Conservation (phyloP, 2,888 invertebrate species). For the Stratiomys singularior region DNA sequence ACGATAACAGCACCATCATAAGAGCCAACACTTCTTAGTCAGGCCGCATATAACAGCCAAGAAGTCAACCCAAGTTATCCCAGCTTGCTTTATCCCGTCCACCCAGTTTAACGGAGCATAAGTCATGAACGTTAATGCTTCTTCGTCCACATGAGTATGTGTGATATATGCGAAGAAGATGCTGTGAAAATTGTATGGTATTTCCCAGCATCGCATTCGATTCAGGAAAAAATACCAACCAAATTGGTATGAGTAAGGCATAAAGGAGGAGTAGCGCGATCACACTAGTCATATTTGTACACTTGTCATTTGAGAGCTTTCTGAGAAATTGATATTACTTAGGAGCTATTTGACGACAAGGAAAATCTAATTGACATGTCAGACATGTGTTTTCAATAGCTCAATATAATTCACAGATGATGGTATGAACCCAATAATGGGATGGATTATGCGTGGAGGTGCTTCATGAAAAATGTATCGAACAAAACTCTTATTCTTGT, state of each 20-base stretch:
- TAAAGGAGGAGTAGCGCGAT: background rate
- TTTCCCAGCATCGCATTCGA: slow-evolving; percentile 25
- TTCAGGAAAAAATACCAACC: slow-evolving; percentile 28
- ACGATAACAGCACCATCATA: background rate
- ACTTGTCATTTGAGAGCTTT: background rate
- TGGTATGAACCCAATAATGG: too few relatives aligned
- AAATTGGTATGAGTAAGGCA: background rate
- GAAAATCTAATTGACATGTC: background rate
- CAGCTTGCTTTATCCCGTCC: slow-evolving; percentile 11
- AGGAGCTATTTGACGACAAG: background rate
- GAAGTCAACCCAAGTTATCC: background rate
- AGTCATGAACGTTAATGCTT: slow-evolving; percentile 15
- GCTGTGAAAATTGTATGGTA: slow-evolving; percentile 12
- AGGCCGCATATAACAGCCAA: background rate
- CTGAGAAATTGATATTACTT: background rate
- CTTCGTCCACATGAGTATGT: background rate
- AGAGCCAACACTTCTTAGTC: background rate
- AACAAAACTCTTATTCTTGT: too few relatives aligned
- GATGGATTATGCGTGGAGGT: too few relatives aligned
- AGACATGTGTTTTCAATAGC: background rate
- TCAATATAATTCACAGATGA: too few relatives aligned
- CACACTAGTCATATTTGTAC: slow-evolving; percentile 4
- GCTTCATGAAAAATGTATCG: too few relatives aligned
- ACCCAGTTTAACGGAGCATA: background rate
- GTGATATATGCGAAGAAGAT: slow-evolving; percentile 13